Conservation (phyloP, 2,797 vertebrate species). For the Sebastes hubbsi region DNA sequence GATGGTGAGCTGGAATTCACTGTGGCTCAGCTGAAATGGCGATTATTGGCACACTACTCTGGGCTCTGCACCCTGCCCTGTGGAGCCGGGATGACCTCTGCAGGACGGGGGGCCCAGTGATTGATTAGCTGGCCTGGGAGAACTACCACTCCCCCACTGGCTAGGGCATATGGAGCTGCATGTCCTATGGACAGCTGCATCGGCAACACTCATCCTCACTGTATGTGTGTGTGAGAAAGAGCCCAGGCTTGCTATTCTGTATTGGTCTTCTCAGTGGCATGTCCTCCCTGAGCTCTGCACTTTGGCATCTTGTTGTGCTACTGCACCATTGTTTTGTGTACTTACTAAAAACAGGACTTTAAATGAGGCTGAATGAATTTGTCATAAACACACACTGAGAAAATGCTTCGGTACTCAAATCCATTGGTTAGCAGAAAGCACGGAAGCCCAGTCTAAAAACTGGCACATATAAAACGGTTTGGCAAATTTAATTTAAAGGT, state of each 20-base stretch:
- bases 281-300: not conserved
- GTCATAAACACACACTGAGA: not conserved
- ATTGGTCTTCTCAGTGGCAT: conserved; percentile 1
- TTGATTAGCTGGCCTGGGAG: conserved; percentile 80
- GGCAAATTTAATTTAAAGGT: not conserved
- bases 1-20: conserved; percentile 41
- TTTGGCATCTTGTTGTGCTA: not conserved
- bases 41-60: conserved; percentile 68
- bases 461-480: not conserved
- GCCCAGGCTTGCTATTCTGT: conserved; percentile 68
- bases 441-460: not conserved
- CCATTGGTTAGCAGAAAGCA: not conserved
- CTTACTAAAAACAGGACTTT: conserved; percentile 1
- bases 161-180: conserved; percentile 78
- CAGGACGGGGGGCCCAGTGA: conserved; percentile 68
- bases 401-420: not conserved
- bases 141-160: conserved; percentile 70
- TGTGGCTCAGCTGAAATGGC: conserved; percentile 65
- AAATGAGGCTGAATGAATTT: not conserved
- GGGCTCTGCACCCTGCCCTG: conserved; percentile 67
- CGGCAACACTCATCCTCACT: conserved; percentile 44
- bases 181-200: conserved; percentile 74
- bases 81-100: conserved; percentile 67
- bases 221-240: conserved; percentile 18
- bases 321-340: not conserved